Percentiles rank a stretch among this genome's conserved stretches.
phyloP scores from a whole-genome alignment of 2,888 invertebrate genomes.

The Zhuqinia jingwanae region DNA sequence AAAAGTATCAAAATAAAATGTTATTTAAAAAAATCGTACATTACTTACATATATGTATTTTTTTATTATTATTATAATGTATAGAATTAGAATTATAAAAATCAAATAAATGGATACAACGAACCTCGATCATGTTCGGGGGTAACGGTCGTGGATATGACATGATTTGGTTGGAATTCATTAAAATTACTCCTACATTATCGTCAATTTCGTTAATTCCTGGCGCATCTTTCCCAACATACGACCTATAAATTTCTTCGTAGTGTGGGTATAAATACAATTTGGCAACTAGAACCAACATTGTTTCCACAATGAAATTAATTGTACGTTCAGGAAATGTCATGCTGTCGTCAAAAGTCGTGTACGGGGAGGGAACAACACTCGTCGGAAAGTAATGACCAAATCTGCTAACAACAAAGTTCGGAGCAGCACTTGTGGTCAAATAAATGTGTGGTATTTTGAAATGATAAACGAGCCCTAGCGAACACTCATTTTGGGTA shows the following conservation, averaged over 20 bases:
- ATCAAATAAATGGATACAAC: too few relatives aligned
- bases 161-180: conserved; percentile 78
- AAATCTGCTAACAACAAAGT: conserved; percentile 36
- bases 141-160: conserved; percentile 74
- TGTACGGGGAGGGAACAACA: conserved; percentile 80
- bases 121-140: conserved; percentile 77
- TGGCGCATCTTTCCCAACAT: conserved; percentile 80
- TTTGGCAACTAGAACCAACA: conserved; percentile 80
- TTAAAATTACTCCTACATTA: conserved; percentile 78
- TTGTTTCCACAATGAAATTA: conserved; percentile 79
- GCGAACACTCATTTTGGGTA: conserved; percentile 82
- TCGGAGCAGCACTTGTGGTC: conserved; percentile 52
- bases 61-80: too few relatives aligned
- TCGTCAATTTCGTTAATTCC: conserved; percentile 74
- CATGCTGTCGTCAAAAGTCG: conserved; percentile 78
- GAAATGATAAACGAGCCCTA: conserved; percentile 59
- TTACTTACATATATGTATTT: too few relatives aligned
- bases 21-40: neutral
- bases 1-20: neutral
- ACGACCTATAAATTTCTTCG: conserved; percentile 78
- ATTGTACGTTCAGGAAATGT: conserved; percentile 77
- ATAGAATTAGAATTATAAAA: too few relatives aligned
- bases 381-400: conserved; percentile 78
- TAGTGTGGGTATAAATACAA: conserved; percentile 79
- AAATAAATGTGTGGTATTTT: conserved; percentile 70